Evolutionary conservation across 2,113 vertebrate species (phyloP), one percentile per base, ranked within the genome.

Genomic region (Trochalopteron elliotii): DNA sequence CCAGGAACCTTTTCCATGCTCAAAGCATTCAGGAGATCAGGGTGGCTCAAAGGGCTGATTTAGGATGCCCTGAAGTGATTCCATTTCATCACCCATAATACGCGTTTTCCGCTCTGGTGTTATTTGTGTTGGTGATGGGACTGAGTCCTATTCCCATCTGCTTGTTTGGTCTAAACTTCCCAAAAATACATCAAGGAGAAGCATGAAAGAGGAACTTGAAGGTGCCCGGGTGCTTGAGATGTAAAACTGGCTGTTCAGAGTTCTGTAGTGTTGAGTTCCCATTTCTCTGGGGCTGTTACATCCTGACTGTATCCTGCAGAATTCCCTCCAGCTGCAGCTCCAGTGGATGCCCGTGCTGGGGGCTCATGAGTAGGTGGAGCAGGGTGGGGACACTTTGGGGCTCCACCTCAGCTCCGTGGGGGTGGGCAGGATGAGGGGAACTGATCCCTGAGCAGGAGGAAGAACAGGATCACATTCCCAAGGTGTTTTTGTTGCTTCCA

Each of bases 311-410:
- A 2, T 75, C 71, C 44, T 1, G 5, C 17, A 18, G 70, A 68
- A 67, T 64, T 72, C 90, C 68, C 14, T 59, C 55, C 42, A 31
- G 49, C 67, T 24, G 65, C 69, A 14, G 60, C 50, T 31, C 20
- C 1, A 0, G 1, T 10, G 18, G n/a, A 11, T 35, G 67, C 42
- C n/a, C 0, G 1, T 5, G 24, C 16, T 5, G 4, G 11, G 27
- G 74, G 22, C 9, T 71, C 45, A 3, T 5, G 39, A 35, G 61
- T 15, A 28, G 28, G 7, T 82, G 16, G 20, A 60, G 39, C 30
- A n/a, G 47, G 39, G 20, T 60, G 72, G 18, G 72, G 64, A 78
- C 72, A 69, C 12, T 53, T 68, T 40, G 64, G 47, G 30, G 31
- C 56, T 63, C 40, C 31, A 59, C 25, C 25, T 61, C 17, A 55